phyloP scores from a whole-genome alignment of 2,113 vertebrate genomes.

The Coracopsis vasa region DNA sequence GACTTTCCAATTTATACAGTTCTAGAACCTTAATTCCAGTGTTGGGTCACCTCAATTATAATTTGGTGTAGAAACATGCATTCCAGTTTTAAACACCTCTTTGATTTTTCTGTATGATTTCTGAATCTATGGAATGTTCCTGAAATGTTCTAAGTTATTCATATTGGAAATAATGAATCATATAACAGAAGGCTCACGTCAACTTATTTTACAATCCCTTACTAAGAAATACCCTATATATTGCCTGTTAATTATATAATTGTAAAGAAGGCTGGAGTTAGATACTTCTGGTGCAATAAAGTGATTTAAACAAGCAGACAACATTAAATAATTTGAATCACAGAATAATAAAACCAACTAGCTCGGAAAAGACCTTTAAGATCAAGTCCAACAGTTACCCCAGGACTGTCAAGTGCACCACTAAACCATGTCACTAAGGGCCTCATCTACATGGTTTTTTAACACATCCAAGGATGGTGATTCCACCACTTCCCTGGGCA shows the following conservation, averaged over 20 bases:
- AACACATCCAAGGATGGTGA: not conserved
- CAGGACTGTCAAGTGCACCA: not conserved
- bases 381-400: not conserved
- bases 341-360: not conserved
- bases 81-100: not conserved
- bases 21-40: not conserved
- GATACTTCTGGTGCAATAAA: not conserved
- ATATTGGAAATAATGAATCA: not conserved
- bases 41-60: not conserved
- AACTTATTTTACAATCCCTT: not conserved
- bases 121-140: not conserved
- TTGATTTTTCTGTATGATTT: not conserved
- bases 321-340: not conserved
- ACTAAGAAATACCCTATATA: rapidly evolving
- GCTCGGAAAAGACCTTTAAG: not conserved
- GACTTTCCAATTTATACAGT: not conserved
- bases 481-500: not conserved
- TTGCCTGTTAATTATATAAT: not conserved
- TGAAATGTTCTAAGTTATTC: not conserved
- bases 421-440: not conserved
- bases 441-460: not conserved
- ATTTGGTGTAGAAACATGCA: not conserved
- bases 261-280: not conserved
- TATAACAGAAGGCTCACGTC: not conserved
- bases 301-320: not conserved